phyloP scores from a whole-genome alignment of 1,140 invertebrate species.

The Drosophila sechellia region DNA sequence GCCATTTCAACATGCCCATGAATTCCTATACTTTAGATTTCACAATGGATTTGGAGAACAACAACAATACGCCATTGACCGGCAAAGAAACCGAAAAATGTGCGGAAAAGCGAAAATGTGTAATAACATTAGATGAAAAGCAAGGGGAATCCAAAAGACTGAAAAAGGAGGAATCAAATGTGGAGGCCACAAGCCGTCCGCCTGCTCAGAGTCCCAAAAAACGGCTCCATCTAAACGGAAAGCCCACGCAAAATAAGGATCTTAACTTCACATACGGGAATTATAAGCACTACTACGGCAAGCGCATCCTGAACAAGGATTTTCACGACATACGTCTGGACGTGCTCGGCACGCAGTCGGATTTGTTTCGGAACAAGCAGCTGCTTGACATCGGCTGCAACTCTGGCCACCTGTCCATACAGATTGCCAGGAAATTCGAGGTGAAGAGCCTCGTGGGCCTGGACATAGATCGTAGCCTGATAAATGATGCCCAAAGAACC shows the following conservation, averaged over 20 bases:
- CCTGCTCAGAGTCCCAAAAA: conserved; percentile 55
- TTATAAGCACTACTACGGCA: conserved; percentile 93
- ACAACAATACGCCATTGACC: conserved; percentile 36
- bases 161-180: conserved; percentile 9
- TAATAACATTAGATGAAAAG: conserved; percentile 2
- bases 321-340: conserved; percentile 92
- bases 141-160: conserved; percentile 36
- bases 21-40: background rate
- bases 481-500: conserved; percentile 85
- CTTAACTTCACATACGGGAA: conserved; percentile 75
- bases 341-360: conserved; percentile 89
- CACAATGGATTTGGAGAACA: conserved; percentile 55
- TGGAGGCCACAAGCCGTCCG: background rate
- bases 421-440: conserved; percentile 92
- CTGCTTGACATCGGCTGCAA: conserved; percentile 99
- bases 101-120: conserved; percentile 28
- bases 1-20: background rate
- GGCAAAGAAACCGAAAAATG: conserved; percentile 2
- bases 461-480: conserved; percentile 96
- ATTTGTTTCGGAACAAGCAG: conserved; percentile 95
- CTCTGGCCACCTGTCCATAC: conserved; percentile 95
- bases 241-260: conserved; percentile 37
- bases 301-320: conserved; percentile 91
- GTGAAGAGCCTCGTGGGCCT: conserved; percentile 95
- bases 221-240: conserved; percentile 38